These are phyloP conservation scores for Zhengitettix transpicula DNA, from an alignment of 2,888 invertebrate genomes.

Conservation along the genomic window DNA sequence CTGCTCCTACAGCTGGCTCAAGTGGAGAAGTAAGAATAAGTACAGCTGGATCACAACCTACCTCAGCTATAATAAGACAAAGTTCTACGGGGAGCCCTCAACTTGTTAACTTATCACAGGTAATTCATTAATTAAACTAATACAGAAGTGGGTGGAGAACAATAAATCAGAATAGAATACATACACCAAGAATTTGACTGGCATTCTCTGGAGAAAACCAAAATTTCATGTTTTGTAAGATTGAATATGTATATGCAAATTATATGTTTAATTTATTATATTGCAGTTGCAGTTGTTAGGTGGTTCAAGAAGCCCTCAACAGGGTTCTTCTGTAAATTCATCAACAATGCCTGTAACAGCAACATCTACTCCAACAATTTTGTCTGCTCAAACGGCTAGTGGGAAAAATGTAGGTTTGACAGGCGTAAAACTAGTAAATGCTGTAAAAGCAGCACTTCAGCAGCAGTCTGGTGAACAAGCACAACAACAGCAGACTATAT, in stretches of 20 bases:
- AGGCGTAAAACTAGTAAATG: slow-evolving; percentile 11
- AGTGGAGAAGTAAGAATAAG: too few species aligned
- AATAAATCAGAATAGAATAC: too few species aligned
- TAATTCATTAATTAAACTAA: not conserved
- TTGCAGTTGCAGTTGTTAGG: slow-evolving; percentile 9
- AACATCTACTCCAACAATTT: slow-evolving; percentile 4
- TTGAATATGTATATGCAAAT: too few species aligned
- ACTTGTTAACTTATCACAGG: slow-evolving; percentile 4
- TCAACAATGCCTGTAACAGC: slow-evolving; percentile 8
- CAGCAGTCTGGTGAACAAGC: not conserved
- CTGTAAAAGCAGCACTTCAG: slow-evolving; percentile 4
- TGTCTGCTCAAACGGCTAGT: slow-evolving; percentile 1
- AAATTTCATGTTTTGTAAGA: too few species aligned
- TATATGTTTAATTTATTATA: not conserved
- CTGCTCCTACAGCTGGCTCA: too few species aligned
- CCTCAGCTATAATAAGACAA: too few species aligned
- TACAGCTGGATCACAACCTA: too few species aligned
- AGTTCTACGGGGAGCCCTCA: not conserved
- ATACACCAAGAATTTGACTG: too few species aligned
- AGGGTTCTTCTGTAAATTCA: not conserved
- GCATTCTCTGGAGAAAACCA: too few species aligned
- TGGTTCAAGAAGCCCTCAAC: slow-evolving; percentile 8
- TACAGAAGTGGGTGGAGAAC: too few species aligned
- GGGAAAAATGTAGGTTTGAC: slow-evolving; percentile 2
- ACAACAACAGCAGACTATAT: slow-evolving; percentile 5